These are phyloP conservation scores for Holotrichia oblita DNA, from an alignment of 1,140 invertebrate species.

Conservation along the genomic window DNA sequence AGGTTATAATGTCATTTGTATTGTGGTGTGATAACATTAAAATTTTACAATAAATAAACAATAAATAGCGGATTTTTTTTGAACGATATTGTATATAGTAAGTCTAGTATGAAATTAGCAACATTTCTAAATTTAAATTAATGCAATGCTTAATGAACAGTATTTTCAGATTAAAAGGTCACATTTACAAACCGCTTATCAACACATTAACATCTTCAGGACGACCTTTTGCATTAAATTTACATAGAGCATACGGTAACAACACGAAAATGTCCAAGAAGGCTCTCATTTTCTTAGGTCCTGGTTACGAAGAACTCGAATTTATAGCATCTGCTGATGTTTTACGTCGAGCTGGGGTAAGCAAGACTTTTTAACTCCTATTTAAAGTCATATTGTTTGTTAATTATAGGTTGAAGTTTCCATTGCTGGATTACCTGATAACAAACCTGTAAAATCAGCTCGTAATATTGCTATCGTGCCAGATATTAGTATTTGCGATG, in stretches of 20 bases:
- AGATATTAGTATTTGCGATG: constrained; percentile 76
- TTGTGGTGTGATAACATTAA: no score
- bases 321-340: constrained; percentile 91
- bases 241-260: background rate
- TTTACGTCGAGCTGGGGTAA: constrained; percentile 87
- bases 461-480: constrained; percentile 82
- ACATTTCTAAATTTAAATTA: constrained; percentile 19
- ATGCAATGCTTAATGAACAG: background rate
- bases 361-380: constrained; percentile 49
- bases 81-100: background rate
- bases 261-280: constrained; percentile 63
- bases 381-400: constrained; percentile 19
- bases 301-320: constrained; percentile 96
- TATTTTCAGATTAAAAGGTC: constrained; percentile 5
- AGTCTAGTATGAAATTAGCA: background rate
- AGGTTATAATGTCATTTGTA: no score
- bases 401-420: constrained; percentile 77
- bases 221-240: background rate
- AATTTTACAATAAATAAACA: no score
- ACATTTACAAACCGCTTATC: constrained; percentile 16
- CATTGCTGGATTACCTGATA: constrained; percentile 81
- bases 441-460: constrained; percentile 78
- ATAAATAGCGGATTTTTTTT: background rate
- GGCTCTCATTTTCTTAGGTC: constrained; percentile 83
- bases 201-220: background rate